Evolutionary conservation across 2,113 vertebrate species (phyloP), one percentile per base, ranked within the genome.

Genomic region (Varanus komodoensis): DNA sequence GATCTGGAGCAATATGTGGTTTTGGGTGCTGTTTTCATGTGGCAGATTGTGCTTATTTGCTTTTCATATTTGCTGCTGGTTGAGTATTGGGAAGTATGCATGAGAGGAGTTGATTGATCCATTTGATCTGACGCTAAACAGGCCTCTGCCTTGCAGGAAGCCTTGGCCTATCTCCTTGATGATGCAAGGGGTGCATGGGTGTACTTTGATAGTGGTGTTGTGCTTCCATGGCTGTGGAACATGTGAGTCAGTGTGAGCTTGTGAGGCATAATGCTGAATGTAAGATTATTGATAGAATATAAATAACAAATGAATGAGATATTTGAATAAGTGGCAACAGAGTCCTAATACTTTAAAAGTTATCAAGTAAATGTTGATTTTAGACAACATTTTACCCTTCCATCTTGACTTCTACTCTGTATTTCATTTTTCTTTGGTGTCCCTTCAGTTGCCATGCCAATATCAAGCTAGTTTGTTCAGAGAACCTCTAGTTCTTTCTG

Each of bases 91-190:
- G 75, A 79, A 79, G 15, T 50, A 68, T 67, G 57, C 34, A 64
- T 87, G 86, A 87, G 75, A 14, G 50, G 75, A 74, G 32, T 74
- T 86, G 73, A 86, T 73, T 74, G 68, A 86, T 87, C 38, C 34
- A 21, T 79, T 68, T 87, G 38, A n/a, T 68, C 75, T 79, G 44
- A 68, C 38, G 1, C 29, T 80, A 29, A 79, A 50, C 57, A 87
- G 57, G 67, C 79, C 11, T 7, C 74, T 87, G 38, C 12, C 19
- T 79, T 87, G 75, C 27, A 12, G 23, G 69, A 78, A 87, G 34
- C 38, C 48, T 48, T 50, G 73, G 48, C 27, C 2, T 21, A 67
- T 79, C 57, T 79, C 86, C 75, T n/a, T 52, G 86, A 29, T 87
- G 75, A 87, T 87, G 57, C 86, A 79, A 12, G 50, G 44, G 15